Evolutionary conservation across 1,140 invertebrate genomes (phyloP).

Genomic region (Drosophila subpulchrella): DNA sequence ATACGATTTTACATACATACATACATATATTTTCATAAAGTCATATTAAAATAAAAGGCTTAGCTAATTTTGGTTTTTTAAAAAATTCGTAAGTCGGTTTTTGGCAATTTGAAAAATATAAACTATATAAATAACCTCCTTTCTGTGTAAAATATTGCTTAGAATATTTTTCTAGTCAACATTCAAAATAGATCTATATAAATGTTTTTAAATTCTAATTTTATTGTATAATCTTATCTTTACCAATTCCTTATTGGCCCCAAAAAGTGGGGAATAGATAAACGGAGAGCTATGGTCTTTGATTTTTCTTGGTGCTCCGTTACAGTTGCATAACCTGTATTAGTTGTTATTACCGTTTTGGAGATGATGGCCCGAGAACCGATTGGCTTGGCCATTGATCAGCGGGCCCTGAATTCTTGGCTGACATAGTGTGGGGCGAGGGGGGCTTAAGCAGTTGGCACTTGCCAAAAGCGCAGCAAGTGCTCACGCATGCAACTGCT

Average conservation of each 20-base stretch:
- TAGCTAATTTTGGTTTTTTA: no score
- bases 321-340: slow-evolving; percentile 80
- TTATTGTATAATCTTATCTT: no score
- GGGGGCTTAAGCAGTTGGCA: slow-evolving; percentile 46
- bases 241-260: not conserved
- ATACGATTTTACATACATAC: no score
- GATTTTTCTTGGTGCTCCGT: slow-evolving; percentile 31
- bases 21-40: no score
- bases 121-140: no score
- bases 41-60: no score
- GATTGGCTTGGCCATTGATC: slow-evolving; percentile 62
- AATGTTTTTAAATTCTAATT: no score
- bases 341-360: slow-evolving; percentile 81
- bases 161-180: no score
- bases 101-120: no score
- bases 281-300: not conserved
- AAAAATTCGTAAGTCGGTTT: no score
- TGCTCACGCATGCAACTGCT: slow-evolving; percentile 50
- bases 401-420: slow-evolving; percentile 35
- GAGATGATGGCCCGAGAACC: slow-evolving; percentile 49
- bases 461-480: slow-evolving; percentile 76
- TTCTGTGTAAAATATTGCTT: no score
- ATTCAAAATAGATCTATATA: no score
- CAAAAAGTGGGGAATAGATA: not conserved
- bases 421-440: not conserved